Conservation (phyloP, 2,888 invertebrate species). For the Drosophila kanekoi region DNA sequence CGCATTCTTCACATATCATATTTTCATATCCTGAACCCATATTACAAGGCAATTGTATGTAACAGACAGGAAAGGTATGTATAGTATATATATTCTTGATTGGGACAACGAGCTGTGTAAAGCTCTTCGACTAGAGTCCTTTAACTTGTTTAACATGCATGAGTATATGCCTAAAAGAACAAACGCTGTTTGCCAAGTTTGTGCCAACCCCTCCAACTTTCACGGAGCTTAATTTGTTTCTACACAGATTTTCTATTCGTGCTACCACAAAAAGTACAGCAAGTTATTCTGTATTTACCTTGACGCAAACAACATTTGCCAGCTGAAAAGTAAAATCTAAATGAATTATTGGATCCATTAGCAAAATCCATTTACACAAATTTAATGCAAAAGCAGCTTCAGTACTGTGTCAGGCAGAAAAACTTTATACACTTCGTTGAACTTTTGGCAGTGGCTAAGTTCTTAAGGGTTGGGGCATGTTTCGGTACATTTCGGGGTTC, state of each 20-base stretch:
- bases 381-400: slow-evolving; percentile 79
- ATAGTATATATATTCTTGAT: too few relatives aligned
- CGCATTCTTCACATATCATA: too few relatives aligned
- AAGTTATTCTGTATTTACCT: slow-evolving; percentile 72
- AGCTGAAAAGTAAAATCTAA: slow-evolving; percentile 80
- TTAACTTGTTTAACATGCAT: too few relatives aligned
- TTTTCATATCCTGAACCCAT: too few relatives aligned
- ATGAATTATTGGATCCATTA: slow-evolving; percentile 85
- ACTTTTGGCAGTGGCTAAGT: slow-evolving; percentile 62
- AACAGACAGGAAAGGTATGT: too few relatives aligned
- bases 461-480: slow-evolving; percentile 24
- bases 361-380: slow-evolving; percentile 84
- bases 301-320: slow-evolving; percentile 73
- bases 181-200: slow-evolving; percentile 14
- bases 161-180: not conserved
- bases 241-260: slow-evolving; percentile 19
- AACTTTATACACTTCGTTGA: slow-evolving; percentile 83
- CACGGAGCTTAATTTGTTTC: slow-evolving; percentile 19
- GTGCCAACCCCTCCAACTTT: slow-evolving; percentile 10
- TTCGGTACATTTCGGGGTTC: slow-evolving; percentile 24
- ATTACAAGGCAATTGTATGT: too few relatives aligned
- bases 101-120: too few relatives aligned
- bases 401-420: slow-evolving; percentile 41
- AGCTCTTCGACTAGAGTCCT: too few relatives aligned
- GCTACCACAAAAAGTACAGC: slow-evolving; percentile 63